phyloP scores from a whole-genome alignment of 2,797 vertebrate genomes.

The Myripristis jacobus region DNA sequence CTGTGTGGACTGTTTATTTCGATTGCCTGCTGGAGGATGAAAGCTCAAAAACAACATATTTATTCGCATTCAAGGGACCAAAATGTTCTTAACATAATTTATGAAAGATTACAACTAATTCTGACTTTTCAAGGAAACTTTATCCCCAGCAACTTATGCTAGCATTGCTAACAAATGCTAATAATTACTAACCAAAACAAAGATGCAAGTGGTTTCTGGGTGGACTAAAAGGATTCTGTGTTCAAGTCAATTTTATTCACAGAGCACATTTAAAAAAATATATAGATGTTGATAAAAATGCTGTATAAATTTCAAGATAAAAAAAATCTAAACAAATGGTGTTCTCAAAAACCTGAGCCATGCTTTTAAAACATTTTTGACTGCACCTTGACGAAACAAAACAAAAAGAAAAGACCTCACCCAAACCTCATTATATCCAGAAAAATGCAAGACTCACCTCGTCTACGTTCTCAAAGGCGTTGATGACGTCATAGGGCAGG shows the following conservation, averaged over 20 bases:
- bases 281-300: too few relatives aligned
- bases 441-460: slow-evolving; percentile 88
- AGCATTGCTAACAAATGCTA: background rate
- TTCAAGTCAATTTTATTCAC: too few relatives aligned
- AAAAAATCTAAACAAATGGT: background rate
- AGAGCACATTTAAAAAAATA: too few relatives aligned
- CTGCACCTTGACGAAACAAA: too few relatives aligned
- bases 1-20: background rate
- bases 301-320: too few relatives aligned
- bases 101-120: background rate
- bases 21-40: background rate
- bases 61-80: background rate
- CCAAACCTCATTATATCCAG: background rate
- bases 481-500: slow-evolving; percentile 98
- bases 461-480: slow-evolving; percentile 98
- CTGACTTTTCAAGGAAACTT: too few relatives aligned
- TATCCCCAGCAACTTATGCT: background rate
- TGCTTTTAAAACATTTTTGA: too few relatives aligned
- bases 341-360: background rate
- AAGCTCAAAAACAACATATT: background rate
- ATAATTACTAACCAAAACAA: background rate
- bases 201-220: background rate
- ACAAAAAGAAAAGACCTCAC: background rate
- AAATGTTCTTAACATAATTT: background rate
- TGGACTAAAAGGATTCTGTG: background rate